phyloP scores from a whole-genome alignment of 2,113 vertebrate genomes.

The Falco punctatus region DNA sequence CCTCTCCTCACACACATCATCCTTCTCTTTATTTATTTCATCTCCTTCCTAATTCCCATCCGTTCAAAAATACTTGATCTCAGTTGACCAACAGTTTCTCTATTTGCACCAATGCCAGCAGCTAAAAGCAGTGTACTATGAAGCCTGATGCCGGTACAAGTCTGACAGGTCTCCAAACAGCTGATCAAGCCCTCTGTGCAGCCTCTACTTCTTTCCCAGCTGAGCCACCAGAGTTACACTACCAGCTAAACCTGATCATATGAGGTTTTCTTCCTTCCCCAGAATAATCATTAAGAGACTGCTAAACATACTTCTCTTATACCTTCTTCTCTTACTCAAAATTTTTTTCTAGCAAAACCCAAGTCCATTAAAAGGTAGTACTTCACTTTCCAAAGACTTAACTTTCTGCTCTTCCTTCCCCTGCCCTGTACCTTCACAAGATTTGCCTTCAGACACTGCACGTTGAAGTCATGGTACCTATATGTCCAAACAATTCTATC shows the following conservation, averaged over 20 bases:
- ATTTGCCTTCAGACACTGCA: neutral
- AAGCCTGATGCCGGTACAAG: neutral
- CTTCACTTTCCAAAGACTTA: neutral
- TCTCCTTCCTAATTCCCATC: neutral
- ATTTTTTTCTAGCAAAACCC: neutral
- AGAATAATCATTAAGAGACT: neutral
- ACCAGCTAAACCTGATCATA: neutral
- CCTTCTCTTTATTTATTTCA: neutral
- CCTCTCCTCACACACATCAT: neutral
- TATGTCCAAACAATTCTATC: neutral
- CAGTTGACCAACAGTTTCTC: neutral
- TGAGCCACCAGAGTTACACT: neutral
- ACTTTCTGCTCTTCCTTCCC: neutral
- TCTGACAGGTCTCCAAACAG: neutral
- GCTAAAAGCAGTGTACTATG: neutral
- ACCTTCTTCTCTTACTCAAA: neutral
- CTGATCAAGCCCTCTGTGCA: neutral
- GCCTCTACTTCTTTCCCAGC: neutral
- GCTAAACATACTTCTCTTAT: neutral
- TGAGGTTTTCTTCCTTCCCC: neutral
- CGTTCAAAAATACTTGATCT: neutral
- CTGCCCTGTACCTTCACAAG: neutral
- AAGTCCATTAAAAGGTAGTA: neutral
- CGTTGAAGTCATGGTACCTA: neutral
- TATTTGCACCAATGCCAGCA: neutral